Conservation (phyloP, 2,888 invertebrate genomes). For the Phaonia tiefii region DNA sequence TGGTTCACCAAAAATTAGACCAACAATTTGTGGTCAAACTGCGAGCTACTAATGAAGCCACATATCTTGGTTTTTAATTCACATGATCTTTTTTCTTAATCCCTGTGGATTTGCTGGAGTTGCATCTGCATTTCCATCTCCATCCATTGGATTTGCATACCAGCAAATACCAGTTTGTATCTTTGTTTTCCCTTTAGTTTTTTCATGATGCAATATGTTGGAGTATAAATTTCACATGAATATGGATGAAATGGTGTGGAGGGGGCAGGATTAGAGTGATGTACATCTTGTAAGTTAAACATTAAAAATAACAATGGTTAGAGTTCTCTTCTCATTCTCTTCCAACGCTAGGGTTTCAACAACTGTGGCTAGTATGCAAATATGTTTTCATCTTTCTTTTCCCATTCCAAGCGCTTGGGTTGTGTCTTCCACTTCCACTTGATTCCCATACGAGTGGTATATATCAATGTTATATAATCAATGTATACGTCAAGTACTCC, state of each 20-base stretch:
- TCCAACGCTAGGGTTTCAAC: constrained; percentile 49
- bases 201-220: constrained; percentile 12
- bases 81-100: constrained; percentile 19
- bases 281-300: neutral
- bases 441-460: too few species aligned
- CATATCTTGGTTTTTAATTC: constrained; percentile 20
- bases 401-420: neutral
- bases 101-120: neutral
- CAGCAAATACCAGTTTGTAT: constrained; percentile 7
- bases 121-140: neutral
- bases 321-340: neutral
- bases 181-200: neutral
- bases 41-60: neutral
- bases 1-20: neutral
- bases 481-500: constrained; percentile 24
- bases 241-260: too few species aligned
- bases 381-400: constrained; percentile 36
- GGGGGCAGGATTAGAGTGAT: too few species aligned
- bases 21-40: constrained; percentile 28
- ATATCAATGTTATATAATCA: constrained; percentile 40
- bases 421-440: neutral
- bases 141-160: constrained; percentile 8
- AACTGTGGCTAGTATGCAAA: constrained; percentile 36
- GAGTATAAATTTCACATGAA: too few species aligned
- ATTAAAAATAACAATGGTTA: constrained; percentile 39